phyloP scores from a whole-genome alignment of 2,113 vertebrate genomes.

The Sorex fumeus region DNA sequence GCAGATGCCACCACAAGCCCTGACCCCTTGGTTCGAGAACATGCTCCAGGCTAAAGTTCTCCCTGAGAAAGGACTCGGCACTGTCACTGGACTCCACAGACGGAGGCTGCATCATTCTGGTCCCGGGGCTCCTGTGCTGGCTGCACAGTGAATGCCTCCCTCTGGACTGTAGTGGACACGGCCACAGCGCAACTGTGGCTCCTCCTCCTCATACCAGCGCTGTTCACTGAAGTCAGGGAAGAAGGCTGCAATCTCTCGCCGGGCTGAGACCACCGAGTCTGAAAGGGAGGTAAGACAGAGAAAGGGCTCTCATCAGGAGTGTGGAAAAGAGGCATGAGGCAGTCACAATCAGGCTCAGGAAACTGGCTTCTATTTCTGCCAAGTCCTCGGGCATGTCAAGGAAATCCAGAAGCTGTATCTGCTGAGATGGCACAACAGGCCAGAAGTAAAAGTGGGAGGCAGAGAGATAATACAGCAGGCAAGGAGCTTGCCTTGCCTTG shows the following conservation, averaged over 20 bases:
- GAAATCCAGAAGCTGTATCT: not conserved
- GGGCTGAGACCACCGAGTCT: constrained; percentile 94
- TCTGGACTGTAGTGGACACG: constrained; percentile 83
- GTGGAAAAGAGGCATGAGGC: not conserved
- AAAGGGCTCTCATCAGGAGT: not conserved
- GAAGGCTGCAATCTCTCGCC: constrained; percentile 95
- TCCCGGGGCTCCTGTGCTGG: fast-evolving
- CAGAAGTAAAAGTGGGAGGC: not conserved
- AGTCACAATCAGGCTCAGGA: not conserved
- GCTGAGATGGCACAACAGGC: not conserved
- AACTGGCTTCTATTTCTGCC: not conserved
- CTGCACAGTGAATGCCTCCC: constrained; percentile 86
- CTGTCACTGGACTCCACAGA: not conserved
- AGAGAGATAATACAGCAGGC: no score
- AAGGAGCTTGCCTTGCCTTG: no score
- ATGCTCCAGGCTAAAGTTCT: not conserved
- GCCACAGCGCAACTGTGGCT: constrained; percentile 89
- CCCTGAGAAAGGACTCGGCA: not conserved
- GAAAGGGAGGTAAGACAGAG: constrained; percentile 35
- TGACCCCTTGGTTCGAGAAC: not conserved
- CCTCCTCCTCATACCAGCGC: constrained; percentile 93
- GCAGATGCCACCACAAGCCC: not conserved
- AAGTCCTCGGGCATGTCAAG: not conserved
- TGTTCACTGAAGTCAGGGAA: constrained; percentile 93
- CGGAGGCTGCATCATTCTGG: not conserved